Evolutionary conservation across 2,797 vertebrate genomes (phyloP).

Genomic region (Fratercula arctica): DNA sequence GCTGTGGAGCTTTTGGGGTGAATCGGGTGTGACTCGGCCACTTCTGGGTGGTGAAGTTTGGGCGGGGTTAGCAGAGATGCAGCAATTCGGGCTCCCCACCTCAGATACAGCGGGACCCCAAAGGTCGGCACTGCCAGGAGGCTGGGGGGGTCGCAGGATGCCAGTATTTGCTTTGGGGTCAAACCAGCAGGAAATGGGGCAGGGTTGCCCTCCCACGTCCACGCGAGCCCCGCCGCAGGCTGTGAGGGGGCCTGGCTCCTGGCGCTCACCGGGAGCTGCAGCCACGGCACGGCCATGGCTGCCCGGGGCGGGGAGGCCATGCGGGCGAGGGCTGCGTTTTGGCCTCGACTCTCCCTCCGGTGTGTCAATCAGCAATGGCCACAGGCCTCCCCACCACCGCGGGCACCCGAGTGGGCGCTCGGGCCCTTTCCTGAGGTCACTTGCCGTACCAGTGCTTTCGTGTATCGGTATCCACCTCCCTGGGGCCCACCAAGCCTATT

Average conservation of each 20-base stretch:
- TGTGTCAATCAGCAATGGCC: background rate
- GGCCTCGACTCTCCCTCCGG: background rate
- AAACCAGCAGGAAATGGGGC: background rate
- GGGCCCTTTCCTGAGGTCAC: background rate
- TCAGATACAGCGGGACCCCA: background rate
- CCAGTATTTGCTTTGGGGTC: background rate
- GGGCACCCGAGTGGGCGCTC: background rate
- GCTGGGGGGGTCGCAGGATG: background rate
- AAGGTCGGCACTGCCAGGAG: background rate
- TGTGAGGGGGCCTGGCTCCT: background rate
- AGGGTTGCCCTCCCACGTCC: background rate
- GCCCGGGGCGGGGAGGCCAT: background rate
- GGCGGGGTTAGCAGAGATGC: background rate
- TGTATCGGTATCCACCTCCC: background rate
- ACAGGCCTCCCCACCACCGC: rapidly evolving
- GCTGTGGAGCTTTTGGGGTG: background rate
- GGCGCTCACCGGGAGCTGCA: background rate
- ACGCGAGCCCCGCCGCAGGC: background rate
- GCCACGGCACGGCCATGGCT: background rate
- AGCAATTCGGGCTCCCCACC: background rate
- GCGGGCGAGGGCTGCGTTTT: background rate
- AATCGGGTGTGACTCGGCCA: rapidly evolving
- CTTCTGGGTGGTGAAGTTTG: too few relatives aligned
- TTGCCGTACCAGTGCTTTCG: background rate
- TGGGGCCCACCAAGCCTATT: background rate